Conservation (phyloP, 1,140 invertebrate genomes). For the Phthorimaea operculella region DNA sequence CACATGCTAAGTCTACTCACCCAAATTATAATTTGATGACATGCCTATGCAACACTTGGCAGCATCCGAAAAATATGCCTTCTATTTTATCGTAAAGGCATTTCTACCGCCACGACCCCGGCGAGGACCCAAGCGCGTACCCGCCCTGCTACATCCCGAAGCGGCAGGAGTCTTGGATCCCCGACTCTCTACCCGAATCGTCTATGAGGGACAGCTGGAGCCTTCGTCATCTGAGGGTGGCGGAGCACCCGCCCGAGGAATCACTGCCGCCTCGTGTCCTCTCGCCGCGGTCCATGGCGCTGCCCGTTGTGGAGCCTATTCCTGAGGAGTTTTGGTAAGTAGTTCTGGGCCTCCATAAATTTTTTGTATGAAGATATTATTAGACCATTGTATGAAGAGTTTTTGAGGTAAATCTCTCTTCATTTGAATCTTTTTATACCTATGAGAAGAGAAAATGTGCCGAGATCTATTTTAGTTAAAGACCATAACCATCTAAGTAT, state of each 20-base stretch:
- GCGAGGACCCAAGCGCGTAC: conserved; percentile 43
- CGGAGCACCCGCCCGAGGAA: conserved; percentile 24
- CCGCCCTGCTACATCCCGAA: conserved; percentile 47
- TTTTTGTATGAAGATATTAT: too few relatives aligned
- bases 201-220: conserved; percentile 51
- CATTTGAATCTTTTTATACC: too few relatives aligned
- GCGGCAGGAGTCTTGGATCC: conserved; percentile 43
- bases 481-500: too few relatives aligned
- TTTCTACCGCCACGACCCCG: conserved; percentile 55
- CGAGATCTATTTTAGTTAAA: too few relatives aligned
- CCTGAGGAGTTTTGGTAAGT: conserved; percentile 39
- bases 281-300: conserved; percentile 23
- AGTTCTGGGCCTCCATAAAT: too few relatives aligned
- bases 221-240: conserved; percentile 29
- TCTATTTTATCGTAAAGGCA: conserved; percentile 24
- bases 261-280: conserved; percentile 5
- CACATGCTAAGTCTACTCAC: too few relatives aligned
- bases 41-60: too few relatives aligned
- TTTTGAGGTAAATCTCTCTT: too few relatives aligned
- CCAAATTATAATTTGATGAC: too few relatives aligned
- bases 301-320: conserved; percentile 41
- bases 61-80: too few relatives aligned
- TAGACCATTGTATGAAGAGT: too few relatives aligned
- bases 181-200: conserved; percentile 39
- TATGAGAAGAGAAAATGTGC: too few relatives aligned